A percentile compares a stretch with the other conserved stretches of the same genome.
Conservation (phyloP, 2,888 invertebrate genomes). For the Perizoma flavofasciatum region DNA sequence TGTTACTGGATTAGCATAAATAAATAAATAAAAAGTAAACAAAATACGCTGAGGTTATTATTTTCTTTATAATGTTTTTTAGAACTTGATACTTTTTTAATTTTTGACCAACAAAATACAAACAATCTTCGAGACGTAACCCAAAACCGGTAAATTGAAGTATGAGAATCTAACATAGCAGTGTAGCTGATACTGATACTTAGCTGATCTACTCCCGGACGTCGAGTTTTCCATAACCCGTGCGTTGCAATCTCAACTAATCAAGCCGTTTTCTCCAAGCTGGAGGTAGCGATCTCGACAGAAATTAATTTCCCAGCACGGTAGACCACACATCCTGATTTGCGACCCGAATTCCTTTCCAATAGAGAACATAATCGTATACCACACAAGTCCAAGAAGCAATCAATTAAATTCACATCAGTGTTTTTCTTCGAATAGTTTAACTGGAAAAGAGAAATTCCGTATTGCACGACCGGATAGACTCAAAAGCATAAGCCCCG, state of each 20-base stretch:
- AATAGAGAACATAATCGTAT: slow-evolving; percentile 48
- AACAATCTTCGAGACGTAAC: no score
- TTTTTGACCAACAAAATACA: no score
- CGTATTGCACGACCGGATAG: slow-evolving; percentile 49
- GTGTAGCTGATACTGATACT: no score
- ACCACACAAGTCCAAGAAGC: slow-evolving; percentile 40
- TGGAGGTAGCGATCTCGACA: slow-evolving; percentile 40
- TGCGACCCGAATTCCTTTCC: slow-evolving; percentile 39
- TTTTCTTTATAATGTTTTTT: no score
- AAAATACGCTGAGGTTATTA: no score
- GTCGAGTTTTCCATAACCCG: no score
- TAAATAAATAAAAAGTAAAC: no score
- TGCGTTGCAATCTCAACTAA: background rate
- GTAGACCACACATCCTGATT: slow-evolving; percentile 18
- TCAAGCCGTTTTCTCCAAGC: slow-evolving; percentile 16
- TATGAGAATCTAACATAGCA: no score
- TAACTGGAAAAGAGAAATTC: slow-evolving; percentile 64
- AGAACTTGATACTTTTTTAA: no score
- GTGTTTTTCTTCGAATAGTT: slow-evolving; percentile 62
- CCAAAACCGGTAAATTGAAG: no score
- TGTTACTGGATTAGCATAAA: no score
- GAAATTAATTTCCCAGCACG: slow-evolving; percentile 52
- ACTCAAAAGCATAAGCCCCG: slow-evolving; percentile 32
- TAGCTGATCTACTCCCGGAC: no score
- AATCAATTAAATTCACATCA: slow-evolving; percentile 71